phyloP scores from a whole-genome alignment of 2,797 vertebrate species.

The Anas georgica region DNA sequence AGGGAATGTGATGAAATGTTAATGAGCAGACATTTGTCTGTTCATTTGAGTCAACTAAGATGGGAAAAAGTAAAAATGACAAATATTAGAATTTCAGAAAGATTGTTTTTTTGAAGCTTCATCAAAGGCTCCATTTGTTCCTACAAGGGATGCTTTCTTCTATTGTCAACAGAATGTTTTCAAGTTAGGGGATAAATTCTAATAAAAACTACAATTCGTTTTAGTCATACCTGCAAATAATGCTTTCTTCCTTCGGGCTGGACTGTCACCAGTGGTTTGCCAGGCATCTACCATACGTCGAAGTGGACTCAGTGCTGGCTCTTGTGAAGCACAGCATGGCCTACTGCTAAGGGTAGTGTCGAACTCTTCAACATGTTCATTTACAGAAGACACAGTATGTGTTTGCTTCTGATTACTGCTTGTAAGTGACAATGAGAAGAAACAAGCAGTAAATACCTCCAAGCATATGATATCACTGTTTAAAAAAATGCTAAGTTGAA shows the following conservation, averaged over 20 bases:
- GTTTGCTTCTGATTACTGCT: background rate
- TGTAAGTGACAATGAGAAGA: background rate
- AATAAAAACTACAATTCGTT: background rate
- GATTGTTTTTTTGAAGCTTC: background rate
- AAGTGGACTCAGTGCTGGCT: background rate
- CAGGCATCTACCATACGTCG: background rate
- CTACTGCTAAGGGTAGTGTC: background rate
- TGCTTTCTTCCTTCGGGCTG: constrained; percentile 42
- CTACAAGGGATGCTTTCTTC: background rate
- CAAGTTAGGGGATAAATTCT: background rate
- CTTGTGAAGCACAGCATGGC: background rate
- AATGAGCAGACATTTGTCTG: background rate
- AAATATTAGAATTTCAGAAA: background rate
- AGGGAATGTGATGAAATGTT: background rate
- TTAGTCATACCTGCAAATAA: constrained; percentile 65
- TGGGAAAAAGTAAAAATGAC: background rate
- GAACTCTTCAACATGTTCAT: background rate
- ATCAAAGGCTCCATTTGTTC: background rate
- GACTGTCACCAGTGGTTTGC: background rate
- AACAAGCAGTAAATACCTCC: background rate
- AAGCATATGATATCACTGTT: background rate
- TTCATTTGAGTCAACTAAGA: background rate
- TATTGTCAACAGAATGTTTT: background rate
- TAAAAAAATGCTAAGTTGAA: background rate
- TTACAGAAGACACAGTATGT: background rate